A percentile compares a stretch with the other conserved stretches of the same genome.
phyloP scores from a whole-genome alignment of 2,797 vertebrate species.

The Gymnodraco acuticeps region DNA sequence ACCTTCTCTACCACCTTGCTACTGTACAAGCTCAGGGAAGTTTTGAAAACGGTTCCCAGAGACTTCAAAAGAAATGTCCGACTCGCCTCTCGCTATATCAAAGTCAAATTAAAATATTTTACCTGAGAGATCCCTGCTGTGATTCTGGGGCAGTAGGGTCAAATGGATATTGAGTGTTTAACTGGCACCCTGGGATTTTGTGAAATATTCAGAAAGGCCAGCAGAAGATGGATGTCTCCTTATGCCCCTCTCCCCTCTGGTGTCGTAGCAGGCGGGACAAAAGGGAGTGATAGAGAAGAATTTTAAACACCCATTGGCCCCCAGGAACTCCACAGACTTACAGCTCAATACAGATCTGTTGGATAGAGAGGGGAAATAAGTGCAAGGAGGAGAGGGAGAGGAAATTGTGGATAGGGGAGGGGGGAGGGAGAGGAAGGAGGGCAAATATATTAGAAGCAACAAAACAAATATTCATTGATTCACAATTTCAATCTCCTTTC shows the following conservation, averaged over 20 bases:
- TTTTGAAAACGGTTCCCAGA: constrained; percentile 32
- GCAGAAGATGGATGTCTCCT: constrained; percentile 74
- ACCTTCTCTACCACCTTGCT: neutral
- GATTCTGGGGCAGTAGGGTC: constrained; percentile 58
- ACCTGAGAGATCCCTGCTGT: constrained; percentile 63
- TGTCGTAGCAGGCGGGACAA: constrained; percentile 64
- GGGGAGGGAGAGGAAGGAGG: constrained; percentile 24
- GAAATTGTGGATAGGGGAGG: neutral
- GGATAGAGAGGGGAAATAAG: constrained; percentile 57
- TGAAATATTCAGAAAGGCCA: constrained; percentile 79
- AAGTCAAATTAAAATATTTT: constrained; percentile 69
- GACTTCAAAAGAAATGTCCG: constrained; percentile 60
- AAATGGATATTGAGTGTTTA: constrained; percentile 61
- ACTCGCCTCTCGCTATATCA: constrained; percentile 41
- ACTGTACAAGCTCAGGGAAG: constrained; percentile 10
- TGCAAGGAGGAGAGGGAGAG: constrained; percentile 14
- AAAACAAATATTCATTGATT: constrained; percentile 71
- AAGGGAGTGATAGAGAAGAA: constrained; percentile 81
- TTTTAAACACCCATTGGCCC: constrained; percentile 82
- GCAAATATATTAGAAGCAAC: constrained; percentile 52
- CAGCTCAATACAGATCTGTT: constrained; percentile 74
- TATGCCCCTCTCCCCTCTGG: constrained; percentile 69
- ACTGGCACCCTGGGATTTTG: constrained; percentile 67
- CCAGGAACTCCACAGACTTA: constrained; percentile 67
- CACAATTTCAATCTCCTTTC: constrained; percentile 70